phyloP scores from a whole-genome alignment of 2,113 vertebrate species.

The Porphyrio hochstetteri region DNA sequence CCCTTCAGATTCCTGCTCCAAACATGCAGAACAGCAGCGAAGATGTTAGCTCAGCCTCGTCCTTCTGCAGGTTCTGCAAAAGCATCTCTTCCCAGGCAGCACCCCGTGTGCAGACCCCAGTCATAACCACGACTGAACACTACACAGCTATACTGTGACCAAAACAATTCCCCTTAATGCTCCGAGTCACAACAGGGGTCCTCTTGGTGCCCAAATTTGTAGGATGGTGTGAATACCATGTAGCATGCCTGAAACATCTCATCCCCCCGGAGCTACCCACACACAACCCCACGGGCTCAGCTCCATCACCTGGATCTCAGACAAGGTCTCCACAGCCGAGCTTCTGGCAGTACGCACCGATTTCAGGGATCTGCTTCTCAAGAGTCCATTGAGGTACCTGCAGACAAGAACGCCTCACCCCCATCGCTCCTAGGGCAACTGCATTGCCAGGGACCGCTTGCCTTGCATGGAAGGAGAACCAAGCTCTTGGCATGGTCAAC shows the following conservation, averaged over 20 bases:
- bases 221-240: neutral
- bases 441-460: neutral
- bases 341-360: neutral
- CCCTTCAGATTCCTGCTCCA: neutral
- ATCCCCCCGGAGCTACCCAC: too few species aligned
- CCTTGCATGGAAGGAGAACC: neutral
- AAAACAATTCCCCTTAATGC: neutral
- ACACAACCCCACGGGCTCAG: neutral
- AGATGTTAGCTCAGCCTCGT: neutral
- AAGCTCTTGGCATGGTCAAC: neutral
- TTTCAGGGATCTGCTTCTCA: neutral
- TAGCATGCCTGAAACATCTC: neutral
- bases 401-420: neutral
- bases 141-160: neutral
- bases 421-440: neutral
- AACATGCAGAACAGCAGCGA: neutral
- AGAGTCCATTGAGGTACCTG: accelerated
- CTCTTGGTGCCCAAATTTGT: neutral
- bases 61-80: neutral
- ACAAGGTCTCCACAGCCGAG: neutral
- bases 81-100: neutral
- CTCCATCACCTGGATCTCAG: neutral
- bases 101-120: accelerated
- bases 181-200: accelerated
- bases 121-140: neutral